phyloP scores from a whole-genome alignment of 2,888 invertebrate species.

The Brachyptera putata region DNA sequence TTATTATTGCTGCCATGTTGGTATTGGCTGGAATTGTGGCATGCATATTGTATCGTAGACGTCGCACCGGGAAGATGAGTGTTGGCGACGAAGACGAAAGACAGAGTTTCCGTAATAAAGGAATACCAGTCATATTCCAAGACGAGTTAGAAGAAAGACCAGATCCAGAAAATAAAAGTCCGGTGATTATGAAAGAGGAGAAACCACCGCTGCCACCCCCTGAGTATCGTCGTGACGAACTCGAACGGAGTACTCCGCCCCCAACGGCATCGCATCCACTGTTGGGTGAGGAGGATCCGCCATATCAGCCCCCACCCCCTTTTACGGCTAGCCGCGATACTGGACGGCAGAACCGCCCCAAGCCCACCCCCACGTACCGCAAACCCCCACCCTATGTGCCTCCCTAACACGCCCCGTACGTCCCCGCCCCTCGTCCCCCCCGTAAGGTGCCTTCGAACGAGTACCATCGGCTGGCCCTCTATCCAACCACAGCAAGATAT shows the following conservation, averaged over 20 bases:
- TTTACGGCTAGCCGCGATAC: constrained; percentile 70
- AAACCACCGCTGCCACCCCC: constrained; percentile 89
- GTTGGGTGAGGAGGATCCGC: constrained; percentile 55
- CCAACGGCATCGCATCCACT: constrained; percentile 39
- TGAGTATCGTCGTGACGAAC: constrained; percentile 59
- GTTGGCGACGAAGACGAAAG: constrained; percentile 75
- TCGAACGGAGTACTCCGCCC: constrained; percentile 31
- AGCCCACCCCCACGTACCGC: constrained; percentile 85
- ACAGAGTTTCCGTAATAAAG: constrained; percentile 54
- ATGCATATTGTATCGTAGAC: constrained; percentile 76
- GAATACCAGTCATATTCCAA: constrained; percentile 93
- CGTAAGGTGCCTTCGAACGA: constrained; percentile 26
- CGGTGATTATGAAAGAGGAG: constrained; percentile 91
- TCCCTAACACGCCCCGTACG: constrained; percentile 63
- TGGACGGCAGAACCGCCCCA: constrained; percentile 69
- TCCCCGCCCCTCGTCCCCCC: constrained; percentile 7
- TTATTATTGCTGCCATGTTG: constrained; percentile 84
- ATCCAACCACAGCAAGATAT: neutral
- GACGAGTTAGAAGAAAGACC: constrained; percentile 94
- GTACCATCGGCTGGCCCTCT: constrained; percentile 25
- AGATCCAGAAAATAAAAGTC: constrained; percentile 83
- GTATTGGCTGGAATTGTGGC: constrained; percentile 82
- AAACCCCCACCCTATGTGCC: constrained; percentile 97
- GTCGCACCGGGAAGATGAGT: constrained; percentile 78
- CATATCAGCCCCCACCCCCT: constrained; percentile 89